These are phyloP conservation scores for Eulemur albifrons DNA, from an alignment of 2,797 vertebrate genomes.

Conservation along the genomic window DNA sequence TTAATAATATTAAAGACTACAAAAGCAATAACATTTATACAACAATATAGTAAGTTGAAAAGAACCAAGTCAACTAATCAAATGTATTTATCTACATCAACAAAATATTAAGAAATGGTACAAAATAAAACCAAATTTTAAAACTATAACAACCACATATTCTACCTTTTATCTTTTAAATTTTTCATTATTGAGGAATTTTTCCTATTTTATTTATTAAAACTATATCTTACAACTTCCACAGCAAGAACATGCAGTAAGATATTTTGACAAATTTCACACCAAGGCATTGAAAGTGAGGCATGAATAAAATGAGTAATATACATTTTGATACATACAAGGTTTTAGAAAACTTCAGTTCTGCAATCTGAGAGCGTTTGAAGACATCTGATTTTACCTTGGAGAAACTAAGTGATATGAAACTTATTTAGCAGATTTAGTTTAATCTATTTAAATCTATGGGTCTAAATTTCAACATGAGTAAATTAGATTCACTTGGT, in stretches of 20 bases:
- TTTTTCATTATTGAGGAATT: constrained; percentile 44
- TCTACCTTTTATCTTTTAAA: constrained; percentile 18
- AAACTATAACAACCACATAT: neutral
- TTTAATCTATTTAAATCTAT: constrained; percentile 13
- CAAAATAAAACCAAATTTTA: constrained; percentile 40
- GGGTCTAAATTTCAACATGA: constrained; percentile 27
- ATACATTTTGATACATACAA: neutral
- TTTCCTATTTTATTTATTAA: constrained; percentile 39
- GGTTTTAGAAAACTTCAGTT: neutral
- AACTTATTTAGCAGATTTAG: neutral
- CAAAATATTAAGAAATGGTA: constrained; percentile 24
- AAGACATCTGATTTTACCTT: constrained; percentile 17
- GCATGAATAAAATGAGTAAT: constrained; percentile 17
- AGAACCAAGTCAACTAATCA: constrained; percentile 16
- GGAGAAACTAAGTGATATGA: neutral
- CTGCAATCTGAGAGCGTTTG: neutral
- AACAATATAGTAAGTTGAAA: neutral
- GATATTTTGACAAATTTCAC: neutral
- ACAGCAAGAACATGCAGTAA: neutral
- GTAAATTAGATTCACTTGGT: constrained; percentile 1
- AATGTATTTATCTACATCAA: constrained; percentile 19
- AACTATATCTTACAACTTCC: constrained; percentile 24
- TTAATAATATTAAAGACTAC: neutral
- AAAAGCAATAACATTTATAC: constrained; percentile 4
- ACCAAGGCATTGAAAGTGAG: neutral